Conservation (phyloP, 2,797 vertebrate species). For the Anabacerthia variegaticeps region DNA sequence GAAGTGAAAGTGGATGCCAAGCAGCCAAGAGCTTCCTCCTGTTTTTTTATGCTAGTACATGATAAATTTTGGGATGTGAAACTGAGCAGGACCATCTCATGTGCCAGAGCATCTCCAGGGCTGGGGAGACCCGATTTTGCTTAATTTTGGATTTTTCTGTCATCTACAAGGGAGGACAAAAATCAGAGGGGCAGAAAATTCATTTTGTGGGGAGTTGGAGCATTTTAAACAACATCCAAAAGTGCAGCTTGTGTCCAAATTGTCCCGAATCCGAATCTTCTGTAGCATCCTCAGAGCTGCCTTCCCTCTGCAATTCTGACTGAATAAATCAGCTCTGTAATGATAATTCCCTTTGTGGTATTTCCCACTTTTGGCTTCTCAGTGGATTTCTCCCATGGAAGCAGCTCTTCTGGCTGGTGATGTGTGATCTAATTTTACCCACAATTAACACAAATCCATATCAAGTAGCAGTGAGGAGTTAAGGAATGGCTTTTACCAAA, state of each 20-base stretch:
- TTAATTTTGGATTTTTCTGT: not conserved
- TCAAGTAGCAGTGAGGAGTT: not conserved
- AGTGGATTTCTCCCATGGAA: not conserved
- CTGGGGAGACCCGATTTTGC: too few relatives aligned
- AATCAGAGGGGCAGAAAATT: not conserved
- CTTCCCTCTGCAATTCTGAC: not conserved
- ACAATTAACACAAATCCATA: not conserved
- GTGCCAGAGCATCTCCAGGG: not conserved
- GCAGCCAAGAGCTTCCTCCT: not conserved
- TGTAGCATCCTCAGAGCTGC: not conserved
- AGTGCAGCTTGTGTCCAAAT: not conserved
- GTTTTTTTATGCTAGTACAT: rapidly evolving
- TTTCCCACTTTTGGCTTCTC: rapidly evolving
- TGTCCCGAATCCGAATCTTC: not conserved
- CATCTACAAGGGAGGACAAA: rapidly evolving
- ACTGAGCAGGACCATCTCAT: not conserved
- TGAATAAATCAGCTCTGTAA: not conserved
- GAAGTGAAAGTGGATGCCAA: not conserved
- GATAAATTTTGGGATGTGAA: not conserved
- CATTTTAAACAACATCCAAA: not conserved
- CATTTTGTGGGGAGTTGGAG: rapidly evolving
- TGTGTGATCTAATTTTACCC: not conserved
- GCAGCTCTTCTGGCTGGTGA: not conserved
- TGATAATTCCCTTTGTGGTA: rapidly evolving
- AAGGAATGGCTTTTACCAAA: not conserved